Percentiles rank a stretch among this genome's conserved stretches.
These are phyloP conservation scores for Phalloptychus januarius DNA, from an alignment of 2,797 vertebrate genomes.

Conservation along the genomic window DNA sequence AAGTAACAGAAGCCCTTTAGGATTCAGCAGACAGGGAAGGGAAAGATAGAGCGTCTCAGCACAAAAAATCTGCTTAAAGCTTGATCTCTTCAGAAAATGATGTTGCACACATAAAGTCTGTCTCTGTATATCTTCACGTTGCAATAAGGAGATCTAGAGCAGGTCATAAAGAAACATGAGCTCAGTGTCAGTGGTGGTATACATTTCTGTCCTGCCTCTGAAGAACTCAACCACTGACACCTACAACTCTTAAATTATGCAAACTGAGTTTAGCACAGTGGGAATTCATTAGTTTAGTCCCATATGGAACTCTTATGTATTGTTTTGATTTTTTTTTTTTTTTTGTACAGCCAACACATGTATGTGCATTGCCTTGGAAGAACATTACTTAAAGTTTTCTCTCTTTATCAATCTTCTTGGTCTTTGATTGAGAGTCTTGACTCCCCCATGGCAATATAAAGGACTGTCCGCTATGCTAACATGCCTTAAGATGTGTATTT, in stretches of 20 bases:
- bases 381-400: slow-evolving; percentile 64
- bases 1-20: slow-evolving; percentile 7
- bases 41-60: background rate
- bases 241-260: slow-evolving; percentile 61
- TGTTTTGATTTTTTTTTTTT: slow-evolving; percentile 18
- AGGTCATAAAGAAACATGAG: slow-evolving; percentile 8
- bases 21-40: slow-evolving; percentile 27
- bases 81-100: slow-evolving; percentile 26
- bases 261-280: slow-evolving; percentile 43
- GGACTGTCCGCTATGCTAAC: slow-evolving; percentile 49
- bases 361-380: slow-evolving; percentile 74
- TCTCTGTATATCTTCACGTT: slow-evolving; percentile 11
- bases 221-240: slow-evolving; percentile 24
- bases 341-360: slow-evolving; percentile 31
- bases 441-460: slow-evolving; percentile 56
- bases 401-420: slow-evolving; percentile 29
- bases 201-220: slow-evolving; percentile 17
- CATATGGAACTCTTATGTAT: slow-evolving; percentile 4
- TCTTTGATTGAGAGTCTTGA: slow-evolving; percentile 36
- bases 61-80: slow-evolving; percentile 6
- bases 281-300: slow-evolving; percentile 25
- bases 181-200: slow-evolving; percentile 3
- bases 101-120: slow-evolving; percentile 33
- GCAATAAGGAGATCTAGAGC: slow-evolving; percentile 18
- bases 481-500: slow-evolving; percentile 76